These are phyloP conservation scores for Acheta domesticus DNA, from an alignment of 2,888 invertebrate genomes.

Conservation along the genomic window DNA sequence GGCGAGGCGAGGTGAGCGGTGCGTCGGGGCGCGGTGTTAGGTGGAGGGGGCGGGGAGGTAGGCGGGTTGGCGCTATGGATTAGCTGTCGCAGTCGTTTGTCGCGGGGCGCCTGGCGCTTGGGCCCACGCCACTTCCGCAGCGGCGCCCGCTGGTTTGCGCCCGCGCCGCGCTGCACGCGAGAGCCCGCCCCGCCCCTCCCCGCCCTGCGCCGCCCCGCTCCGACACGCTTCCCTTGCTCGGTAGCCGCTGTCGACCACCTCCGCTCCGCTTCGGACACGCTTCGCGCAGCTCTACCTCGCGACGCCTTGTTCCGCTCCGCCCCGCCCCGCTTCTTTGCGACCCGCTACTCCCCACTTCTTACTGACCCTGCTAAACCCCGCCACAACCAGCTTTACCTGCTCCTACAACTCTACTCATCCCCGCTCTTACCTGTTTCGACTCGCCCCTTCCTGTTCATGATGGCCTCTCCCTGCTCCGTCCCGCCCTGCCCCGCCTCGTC, in stretches of 20 bases:
- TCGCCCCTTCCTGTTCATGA: too few relatives aligned
- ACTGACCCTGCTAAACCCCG: too few relatives aligned
- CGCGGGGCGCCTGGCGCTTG: neutral
- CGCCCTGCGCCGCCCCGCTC: neutral
- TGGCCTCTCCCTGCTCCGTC: too few relatives aligned
- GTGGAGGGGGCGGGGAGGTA: neutral
- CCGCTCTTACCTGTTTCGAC: too few relatives aligned
- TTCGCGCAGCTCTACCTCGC: neutral
- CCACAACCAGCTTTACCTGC: too few relatives aligned
- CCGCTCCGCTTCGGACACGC: neutral
- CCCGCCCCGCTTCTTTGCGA: neutral
- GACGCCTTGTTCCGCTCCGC: neutral
- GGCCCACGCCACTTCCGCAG: neutral
- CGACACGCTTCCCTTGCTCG: neutral
- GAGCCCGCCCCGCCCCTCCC: neutral
- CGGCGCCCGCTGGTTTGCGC: neutral
- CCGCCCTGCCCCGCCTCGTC: neutral
- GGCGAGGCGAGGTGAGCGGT: too few relatives aligned
- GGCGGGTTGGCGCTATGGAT: neutral
- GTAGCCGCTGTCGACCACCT: neutral
- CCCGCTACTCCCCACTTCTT: too few relatives aligned
- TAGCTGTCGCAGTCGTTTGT: conserved; percentile 10
- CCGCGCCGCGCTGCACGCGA: too few relatives aligned
- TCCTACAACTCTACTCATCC: too few relatives aligned
- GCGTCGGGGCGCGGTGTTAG: too few relatives aligned